These are phyloP conservation scores for Burhinus bistriatus DNA, from an alignment of 2,113 vertebrate species.

Conservation along the genomic window DNA sequence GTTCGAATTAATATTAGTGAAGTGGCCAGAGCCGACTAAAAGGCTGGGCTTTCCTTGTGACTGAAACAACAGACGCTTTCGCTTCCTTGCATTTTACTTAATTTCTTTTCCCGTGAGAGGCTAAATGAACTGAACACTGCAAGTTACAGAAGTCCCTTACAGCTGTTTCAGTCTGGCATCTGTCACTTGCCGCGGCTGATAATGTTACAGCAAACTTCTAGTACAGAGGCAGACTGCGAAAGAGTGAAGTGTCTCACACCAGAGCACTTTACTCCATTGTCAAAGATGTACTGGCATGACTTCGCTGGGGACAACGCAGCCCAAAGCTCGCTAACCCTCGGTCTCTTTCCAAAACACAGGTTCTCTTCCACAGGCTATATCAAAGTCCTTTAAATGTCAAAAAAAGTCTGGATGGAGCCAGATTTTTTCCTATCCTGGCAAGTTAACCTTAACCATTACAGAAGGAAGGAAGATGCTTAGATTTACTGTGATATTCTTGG, in stretches of 20 bases:
- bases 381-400: background rate
- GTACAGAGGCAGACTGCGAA: background rate
- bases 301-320: background rate
- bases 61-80: background rate
- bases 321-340: background rate
- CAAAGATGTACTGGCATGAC: background rate
- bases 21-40: background rate
- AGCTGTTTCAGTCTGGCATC: background rate
- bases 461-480: background rate
- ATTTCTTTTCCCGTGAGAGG: background rate
- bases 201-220: background rate
- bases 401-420: background rate
- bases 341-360: background rate
- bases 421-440: background rate
- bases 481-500: background rate
- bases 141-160: background rate
- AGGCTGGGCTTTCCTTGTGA: background rate
- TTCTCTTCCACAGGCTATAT: background rate
- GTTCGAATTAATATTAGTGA: background rate
- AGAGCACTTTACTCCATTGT: background rate
- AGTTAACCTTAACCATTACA: background rate
- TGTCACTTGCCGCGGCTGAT: background rate
- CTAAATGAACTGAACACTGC: background rate
- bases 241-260: background rate
- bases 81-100: background rate